A percentile compares a stretch with the other conserved stretches of the same genome.
These are phyloP conservation scores for Standfussiana lucernea DNA, from an alignment of 2,888 invertebrate genomes.

Conservation along the genomic window DNA sequence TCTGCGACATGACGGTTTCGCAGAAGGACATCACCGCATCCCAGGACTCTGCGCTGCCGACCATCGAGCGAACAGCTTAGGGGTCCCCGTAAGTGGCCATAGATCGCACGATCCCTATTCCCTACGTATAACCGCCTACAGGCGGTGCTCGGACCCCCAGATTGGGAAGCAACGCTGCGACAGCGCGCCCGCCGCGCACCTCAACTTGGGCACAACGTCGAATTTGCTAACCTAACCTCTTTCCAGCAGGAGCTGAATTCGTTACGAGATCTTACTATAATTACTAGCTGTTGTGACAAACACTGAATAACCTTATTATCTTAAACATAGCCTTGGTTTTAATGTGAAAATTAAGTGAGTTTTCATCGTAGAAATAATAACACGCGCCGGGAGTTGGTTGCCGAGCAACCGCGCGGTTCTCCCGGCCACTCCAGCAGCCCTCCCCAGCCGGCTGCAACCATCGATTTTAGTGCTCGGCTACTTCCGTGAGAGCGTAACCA, in stretches of 20 bases:
- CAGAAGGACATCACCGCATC: too few species aligned
- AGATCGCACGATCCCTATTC: too few species aligned
- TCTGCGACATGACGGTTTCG: too few species aligned
- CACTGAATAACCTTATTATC: constrained; percentile 12
- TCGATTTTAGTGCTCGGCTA: constrained; percentile 58
- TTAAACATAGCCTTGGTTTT: constrained; percentile 20
- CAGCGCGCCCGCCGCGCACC: too few species aligned
- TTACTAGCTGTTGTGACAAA: constrained; percentile 4
- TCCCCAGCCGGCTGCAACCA: constrained; percentile 66
- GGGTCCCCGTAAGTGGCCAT: too few species aligned
- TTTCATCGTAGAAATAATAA: constrained; percentile 53
- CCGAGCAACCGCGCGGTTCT: constrained; percentile 60
- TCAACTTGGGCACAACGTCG: too few species aligned
- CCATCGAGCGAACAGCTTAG: too few species aligned
- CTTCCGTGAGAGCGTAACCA: constrained; percentile 28
- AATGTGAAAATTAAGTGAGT: constrained; percentile 50
- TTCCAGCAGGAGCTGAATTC: constrained; percentile 10
- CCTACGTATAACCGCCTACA: too few species aligned
- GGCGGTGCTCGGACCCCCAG: too few species aligned
- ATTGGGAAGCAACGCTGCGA: too few species aligned
- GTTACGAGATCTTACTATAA: constrained; percentile 5
- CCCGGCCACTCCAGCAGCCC: constrained; percentile 61
- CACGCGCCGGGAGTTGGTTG: constrained; percentile 63
- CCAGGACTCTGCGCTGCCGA: too few species aligned
- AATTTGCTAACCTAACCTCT: constrained; percentile 4